These are phyloP conservation scores for Cladopsammia gracilis DNA, from an alignment of 64 coral and sea anemone species.

Conservation along the genomic window DNA sequence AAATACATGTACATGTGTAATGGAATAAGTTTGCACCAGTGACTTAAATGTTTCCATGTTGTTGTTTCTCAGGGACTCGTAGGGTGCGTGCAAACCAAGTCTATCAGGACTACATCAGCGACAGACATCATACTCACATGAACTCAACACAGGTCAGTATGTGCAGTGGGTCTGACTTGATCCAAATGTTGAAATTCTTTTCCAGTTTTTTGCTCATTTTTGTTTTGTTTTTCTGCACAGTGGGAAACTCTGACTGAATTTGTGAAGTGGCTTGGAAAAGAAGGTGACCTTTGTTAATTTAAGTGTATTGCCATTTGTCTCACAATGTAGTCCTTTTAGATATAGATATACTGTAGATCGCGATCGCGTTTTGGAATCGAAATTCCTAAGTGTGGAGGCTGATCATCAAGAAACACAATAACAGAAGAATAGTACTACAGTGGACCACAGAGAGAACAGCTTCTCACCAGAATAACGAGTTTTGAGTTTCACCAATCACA, in stretches of 20 bases:
- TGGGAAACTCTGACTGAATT: slow-evolving; percentile 99
- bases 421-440: too few species aligned
- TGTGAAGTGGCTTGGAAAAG: slow-evolving; percentile 98
- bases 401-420: too few species aligned
- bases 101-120: slow-evolving; percentile 99
- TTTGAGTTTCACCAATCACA: too few species aligned
- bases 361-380: too few species aligned
- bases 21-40: too few species aligned
- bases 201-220: background rate
- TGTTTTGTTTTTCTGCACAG: slow-evolving; percentile 49
- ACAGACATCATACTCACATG: slow-evolving; percentile 95
- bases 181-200: background rate
- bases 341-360: too few species aligned
- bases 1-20: too few species aligned
- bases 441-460: too few species aligned
- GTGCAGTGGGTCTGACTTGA: background rate
- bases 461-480: too few species aligned
- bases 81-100: slow-evolving; percentile 92
- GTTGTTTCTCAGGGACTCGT: slow-evolving; percentile 74
- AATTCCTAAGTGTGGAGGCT: too few species aligned
- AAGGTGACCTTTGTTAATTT: slow-evolving; percentile 60
- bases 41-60: background rate
- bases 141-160: slow-evolving; percentile 92
- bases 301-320: too few species aligned
- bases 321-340: too few species aligned